phyloP scores from a whole-genome alignment of 2,113 vertebrate species.

The Cygnus atratus region DNA sequence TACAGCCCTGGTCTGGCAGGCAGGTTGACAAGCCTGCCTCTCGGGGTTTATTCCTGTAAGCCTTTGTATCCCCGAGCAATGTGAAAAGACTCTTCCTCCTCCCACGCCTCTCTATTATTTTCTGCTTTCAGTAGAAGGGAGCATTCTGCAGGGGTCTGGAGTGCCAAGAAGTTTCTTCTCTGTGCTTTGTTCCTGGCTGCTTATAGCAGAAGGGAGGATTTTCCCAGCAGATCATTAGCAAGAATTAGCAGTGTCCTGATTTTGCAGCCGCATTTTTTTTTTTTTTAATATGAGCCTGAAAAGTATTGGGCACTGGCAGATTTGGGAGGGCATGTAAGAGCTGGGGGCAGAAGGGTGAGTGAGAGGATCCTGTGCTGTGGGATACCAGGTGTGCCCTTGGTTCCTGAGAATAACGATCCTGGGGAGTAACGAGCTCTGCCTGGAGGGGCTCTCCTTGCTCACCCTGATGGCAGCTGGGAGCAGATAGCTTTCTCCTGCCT shows the following conservation, averaged over 20 bases:
- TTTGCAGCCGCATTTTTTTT: neutral
- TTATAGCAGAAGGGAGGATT: neutral
- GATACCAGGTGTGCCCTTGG: neutral
- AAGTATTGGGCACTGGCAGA: neutral
- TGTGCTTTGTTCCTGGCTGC: neutral
- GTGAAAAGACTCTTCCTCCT: slow-evolving; percentile 35
- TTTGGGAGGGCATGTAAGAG: neutral
- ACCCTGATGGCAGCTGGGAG: neutral
- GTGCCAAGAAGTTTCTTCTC: neutral
- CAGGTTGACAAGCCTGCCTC: neutral
- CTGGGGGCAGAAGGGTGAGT: neutral
- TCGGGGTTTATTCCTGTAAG: neutral
- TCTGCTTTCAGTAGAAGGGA: slow-evolving; percentile 2
- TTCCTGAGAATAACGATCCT: neutral
- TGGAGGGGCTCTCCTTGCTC: neutral
- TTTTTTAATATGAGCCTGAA: neutral
- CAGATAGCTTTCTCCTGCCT: neutral
- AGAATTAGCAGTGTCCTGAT: neutral
- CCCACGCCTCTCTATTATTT: slow-evolving; percentile 29
- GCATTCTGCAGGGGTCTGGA: slow-evolving; percentile 28
- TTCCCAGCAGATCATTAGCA: neutral
- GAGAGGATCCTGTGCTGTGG: neutral
- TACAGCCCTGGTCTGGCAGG: neutral
- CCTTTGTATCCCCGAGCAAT: neutral
- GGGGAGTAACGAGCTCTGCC: neutral